Base-by-base conservation (phyloP, 2,797 vertebrate genomes). In the Fringilla coelebs region DNA sequence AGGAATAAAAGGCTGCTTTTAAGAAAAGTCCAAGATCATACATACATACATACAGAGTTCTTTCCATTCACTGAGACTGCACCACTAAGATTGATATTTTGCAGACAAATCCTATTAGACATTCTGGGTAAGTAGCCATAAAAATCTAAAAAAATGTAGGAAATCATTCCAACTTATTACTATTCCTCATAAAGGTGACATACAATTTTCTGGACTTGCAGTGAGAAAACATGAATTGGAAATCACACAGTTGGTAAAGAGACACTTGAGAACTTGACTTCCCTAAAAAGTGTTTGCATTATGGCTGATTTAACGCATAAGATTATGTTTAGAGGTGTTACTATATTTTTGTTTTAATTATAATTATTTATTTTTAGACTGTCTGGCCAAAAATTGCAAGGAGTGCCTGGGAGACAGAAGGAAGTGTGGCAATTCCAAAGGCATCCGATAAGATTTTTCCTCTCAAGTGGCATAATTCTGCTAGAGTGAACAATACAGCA, bases 41-140 rank as follows among this genome's bases (percentile, higher is more conserved):
- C 10, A 20, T 6, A 28, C 4, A 63, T 32, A 17, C 20, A 25
- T 7, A 16, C 0, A 25, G n/a, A 70, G 6, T 17, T 82, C 36
- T 36, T 65, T 38, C 31, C 29, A 46, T 61, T 71, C 31, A 57
- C 3, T 77, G 51, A 88, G 49, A 75, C 2, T 28, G 11, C 22
- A 81, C 28, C 49, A 68, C 12, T 61, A 68, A 72, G 41, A 78
- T 34, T 61, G 43, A 62, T 28, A 32, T 36, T 94, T 90, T 76
- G 38, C 14, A 95, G 55, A 54, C 70, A 73, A 81, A 72, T 20
- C 13, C 31, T 85, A 54, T n/a, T 45, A 77, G 9, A 54, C 7
- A 74, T 67, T 65, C 49, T 16, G 5, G 4, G 29, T 74, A 85
- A 92, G 60, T 14, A 85, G 28, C 32, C 65, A 63, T 29, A 38